Percentiles rank a stretch among this genome's conserved stretches.
Conservation (phyloP, 2,797 vertebrate species). For the Natrix natrix region DNA sequence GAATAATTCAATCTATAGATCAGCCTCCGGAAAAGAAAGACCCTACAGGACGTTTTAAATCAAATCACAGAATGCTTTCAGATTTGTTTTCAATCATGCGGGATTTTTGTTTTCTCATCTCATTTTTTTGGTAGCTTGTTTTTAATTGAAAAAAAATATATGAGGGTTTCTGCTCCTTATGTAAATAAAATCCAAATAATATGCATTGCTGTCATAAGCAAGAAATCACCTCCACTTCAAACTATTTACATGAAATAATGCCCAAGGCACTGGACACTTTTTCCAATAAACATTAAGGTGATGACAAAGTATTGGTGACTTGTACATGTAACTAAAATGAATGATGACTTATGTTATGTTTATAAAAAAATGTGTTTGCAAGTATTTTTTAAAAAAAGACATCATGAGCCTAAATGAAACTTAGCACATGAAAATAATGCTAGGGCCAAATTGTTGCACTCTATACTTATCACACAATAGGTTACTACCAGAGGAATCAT, state of each 20-base stretch:
- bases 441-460: conserved; percentile 28
- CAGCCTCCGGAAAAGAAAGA: conserved; percentile 28
- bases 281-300: conserved; percentile 50
- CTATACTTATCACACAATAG: conserved; percentile 25
- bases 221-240: conserved; percentile 46
- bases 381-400: conserved; percentile 62
- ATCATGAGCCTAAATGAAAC: conserved; percentile 56
- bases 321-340: conserved; percentile 51
- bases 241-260: conserved; percentile 51
- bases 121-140: conserved; percentile 32
- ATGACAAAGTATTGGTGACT: conserved; percentile 55
- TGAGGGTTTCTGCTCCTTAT: conserved; percentile 7
- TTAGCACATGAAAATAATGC: conserved; percentile 46
- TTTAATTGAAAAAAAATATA: neutral
- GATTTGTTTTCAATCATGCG: conserved; percentile 34
- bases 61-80: conserved; percentile 9
- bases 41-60: conserved; percentile 36
- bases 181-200: conserved; percentile 49
- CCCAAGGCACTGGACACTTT: conserved; percentile 39
- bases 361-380: conserved; percentile 59
- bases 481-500: conserved; percentile 8
- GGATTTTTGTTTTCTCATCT: conserved; percentile 43
- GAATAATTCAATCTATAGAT: neutral
- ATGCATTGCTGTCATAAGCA: conserved; percentile 44
- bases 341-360: conserved; percentile 40